phyloP scores from a whole-genome alignment of 2,797 vertebrate species.

The Spinus pinus region DNA sequence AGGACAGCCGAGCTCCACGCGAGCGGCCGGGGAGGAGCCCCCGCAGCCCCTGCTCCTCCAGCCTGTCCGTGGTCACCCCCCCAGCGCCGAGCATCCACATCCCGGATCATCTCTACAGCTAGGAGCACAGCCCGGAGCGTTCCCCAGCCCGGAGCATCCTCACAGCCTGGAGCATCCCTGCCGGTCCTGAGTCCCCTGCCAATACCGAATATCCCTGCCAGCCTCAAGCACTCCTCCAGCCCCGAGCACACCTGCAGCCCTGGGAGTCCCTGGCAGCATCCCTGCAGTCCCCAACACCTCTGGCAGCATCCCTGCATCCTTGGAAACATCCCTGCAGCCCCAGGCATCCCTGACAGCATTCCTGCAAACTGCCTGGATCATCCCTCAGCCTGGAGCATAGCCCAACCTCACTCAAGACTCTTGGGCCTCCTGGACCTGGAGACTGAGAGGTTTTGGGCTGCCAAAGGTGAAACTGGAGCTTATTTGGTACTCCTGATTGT shows the following conservation, averaged over 20 bases:
- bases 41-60: not conserved
- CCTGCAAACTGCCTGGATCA: not conserved
- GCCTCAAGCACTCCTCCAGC: not conserved
- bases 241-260: not conserved
- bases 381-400: not conserved
- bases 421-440: not conserved
- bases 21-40: not conserved
- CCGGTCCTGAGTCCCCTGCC: not conserved
- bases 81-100: not conserved
- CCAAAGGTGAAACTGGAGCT: not conserved
- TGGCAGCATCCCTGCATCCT: not conserved
- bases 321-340: not conserved
- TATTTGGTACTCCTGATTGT: not conserved
- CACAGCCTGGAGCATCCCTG: not conserved
- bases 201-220: not conserved
- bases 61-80: not conserved
- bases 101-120: too few species aligned
- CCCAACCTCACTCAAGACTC: not conserved
- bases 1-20: constrained; percentile 39
- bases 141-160: not conserved
- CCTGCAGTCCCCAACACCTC: not conserved
- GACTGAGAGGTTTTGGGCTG: not conserved
- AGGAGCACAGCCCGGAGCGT: not conserved
- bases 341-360: not conserved
- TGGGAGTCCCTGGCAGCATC: not conserved